These are phyloP conservation scores for Pseudomugil gertrudae DNA, from an alignment of 2,797 vertebrate species.

Conservation along the genomic window DNA sequence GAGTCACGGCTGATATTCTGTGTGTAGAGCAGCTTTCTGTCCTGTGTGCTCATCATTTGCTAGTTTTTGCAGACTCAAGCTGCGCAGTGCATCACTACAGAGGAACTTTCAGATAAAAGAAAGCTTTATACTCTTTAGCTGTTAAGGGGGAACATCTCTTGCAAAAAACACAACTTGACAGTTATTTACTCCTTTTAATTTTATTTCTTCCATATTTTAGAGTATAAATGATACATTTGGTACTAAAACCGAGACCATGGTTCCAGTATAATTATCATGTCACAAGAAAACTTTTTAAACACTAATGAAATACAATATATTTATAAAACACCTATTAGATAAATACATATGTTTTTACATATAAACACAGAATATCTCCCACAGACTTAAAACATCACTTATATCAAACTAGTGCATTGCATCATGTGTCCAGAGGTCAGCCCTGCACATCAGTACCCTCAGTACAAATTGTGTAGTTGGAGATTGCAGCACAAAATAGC, in stretches of 20 bases:
- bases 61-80: not conserved
- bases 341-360: slow-evolving; percentile 32
- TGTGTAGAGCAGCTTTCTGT: no score
- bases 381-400: slow-evolving; percentile 16
- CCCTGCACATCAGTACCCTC: slow-evolving; percentile 8
- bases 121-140: no score
- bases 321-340: not conserved
- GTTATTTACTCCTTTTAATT: not conserved
- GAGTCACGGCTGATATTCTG: no score
- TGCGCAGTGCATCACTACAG: not conserved
- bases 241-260: not conserved
- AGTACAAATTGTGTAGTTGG: slow-evolving; percentile 20
- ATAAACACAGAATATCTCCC: slow-evolving; percentile 8
- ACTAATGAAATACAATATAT: not conserved
- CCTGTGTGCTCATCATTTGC: not conserved
- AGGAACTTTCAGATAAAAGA: not conserved
- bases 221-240: not conserved
- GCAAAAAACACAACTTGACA: not conserved
- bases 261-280: not conserved
- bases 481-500: slow-evolving; percentile 6
- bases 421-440: slow-evolving; percentile 17
- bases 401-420: slow-evolving; percentile 10
- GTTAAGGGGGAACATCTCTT: no score
- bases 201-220: not conserved
- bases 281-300: not conserved